Percentiles rank a stretch among this genome's conserved stretches.
Conservation (phyloP, 2,888 invertebrate species). For the Sinopyrophorus schimmeli region DNA sequence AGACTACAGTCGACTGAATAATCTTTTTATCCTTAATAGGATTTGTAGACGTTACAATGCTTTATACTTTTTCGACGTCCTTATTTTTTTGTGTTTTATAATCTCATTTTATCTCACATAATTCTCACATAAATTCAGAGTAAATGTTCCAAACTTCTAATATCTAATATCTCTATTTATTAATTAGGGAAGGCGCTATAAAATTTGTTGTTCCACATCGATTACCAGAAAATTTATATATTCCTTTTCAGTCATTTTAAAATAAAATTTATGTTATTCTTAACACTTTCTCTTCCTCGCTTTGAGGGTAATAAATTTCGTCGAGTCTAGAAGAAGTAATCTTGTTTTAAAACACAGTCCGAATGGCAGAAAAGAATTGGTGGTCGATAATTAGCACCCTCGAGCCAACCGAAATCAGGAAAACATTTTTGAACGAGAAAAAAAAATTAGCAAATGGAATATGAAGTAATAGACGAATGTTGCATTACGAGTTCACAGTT, state of each 20-base stretch:
- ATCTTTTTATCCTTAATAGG: constrained; percentile 39
- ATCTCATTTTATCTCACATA: constrained; percentile 12
- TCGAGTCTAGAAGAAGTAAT: constrained; percentile 6
- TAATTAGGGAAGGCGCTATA: too few relatives aligned
- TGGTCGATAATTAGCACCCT: background rate
- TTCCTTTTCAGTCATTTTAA: too few relatives aligned
- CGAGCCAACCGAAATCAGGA: background rate
- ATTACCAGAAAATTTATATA: too few relatives aligned
- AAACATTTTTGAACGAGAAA: background rate
- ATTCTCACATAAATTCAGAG: too few relatives aligned
- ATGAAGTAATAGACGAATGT: constrained; percentile 7
- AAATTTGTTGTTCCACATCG: too few relatives aligned
- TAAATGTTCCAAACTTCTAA: too few relatives aligned
- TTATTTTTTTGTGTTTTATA: constrained; percentile 13
- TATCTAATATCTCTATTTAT: too few relatives aligned
- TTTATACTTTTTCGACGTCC: constrained; percentile 13
- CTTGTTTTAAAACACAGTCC: constrained; percentile 2
- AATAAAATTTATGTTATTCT: too few relatives aligned
- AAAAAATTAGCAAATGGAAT: constrained; percentile 11
- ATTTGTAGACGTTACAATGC: constrained; percentile 30
- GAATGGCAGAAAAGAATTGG: constrained; percentile 4
- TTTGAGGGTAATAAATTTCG: too few relatives aligned
- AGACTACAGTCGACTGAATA: constrained; percentile 36
- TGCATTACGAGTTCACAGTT: constrained; percentile 13
- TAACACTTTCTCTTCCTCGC: too few relatives aligned